Conservation (phyloP, 1,140 invertebrate species). For the Bombus pascuorum region DNA sequence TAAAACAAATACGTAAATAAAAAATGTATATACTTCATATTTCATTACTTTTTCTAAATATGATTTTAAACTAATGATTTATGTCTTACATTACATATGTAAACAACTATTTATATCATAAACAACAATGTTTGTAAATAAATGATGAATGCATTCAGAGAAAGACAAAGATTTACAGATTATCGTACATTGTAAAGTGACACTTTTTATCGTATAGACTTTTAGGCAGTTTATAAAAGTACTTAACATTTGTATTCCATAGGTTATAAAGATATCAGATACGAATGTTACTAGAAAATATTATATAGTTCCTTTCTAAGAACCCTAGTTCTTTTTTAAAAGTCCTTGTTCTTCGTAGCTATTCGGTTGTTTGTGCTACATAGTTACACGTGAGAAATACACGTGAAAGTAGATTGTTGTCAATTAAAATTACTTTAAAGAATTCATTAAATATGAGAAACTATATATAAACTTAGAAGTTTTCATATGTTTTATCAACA, state of each 20-base stretch:
- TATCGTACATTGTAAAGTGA: not conserved
- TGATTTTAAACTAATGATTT: not conserved
- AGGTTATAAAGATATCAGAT: not conserved
- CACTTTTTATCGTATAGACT: not conserved
- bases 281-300: not conserved
- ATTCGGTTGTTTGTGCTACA: not conserved
- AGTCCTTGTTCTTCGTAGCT: not conserved
- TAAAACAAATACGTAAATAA: not conserved
- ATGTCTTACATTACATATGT: not conserved
- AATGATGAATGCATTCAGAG: not conserved
- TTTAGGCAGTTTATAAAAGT: not conserved
- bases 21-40: not conserved
- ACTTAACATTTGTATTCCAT: not conserved
- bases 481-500: slow-evolving; percentile 66
- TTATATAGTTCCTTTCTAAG: not conserved
- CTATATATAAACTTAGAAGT: not conserved
- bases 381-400: not conserved
- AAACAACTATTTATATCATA: not conserved
- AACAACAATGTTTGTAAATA: not conserved
- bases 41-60: not conserved
- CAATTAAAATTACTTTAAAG: not conserved
- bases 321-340: no score
- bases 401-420: not conserved
- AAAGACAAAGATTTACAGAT: not conserved
- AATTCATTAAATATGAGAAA: not conserved